These are phyloP conservation scores for Noctuana brunneofusca DNA, from an alignment of 2,888 invertebrate genomes.

Conservation along the genomic window DNA sequence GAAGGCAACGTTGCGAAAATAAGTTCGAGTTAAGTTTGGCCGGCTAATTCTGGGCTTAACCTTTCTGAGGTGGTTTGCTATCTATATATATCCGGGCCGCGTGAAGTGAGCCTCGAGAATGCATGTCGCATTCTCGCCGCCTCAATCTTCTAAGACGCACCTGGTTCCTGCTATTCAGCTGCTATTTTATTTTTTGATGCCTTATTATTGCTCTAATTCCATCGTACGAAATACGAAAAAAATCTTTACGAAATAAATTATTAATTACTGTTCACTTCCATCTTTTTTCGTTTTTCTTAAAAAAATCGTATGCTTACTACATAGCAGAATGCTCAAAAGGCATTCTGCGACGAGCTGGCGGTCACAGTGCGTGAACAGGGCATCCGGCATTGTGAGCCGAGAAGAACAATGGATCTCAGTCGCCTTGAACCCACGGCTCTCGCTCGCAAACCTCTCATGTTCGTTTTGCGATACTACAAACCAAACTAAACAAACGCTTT, in stretches of 20 bases:
- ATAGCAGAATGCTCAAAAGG: constrained; percentile 10
- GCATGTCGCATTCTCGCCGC: constrained; percentile 48
- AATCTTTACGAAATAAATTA: too few relatives aligned
- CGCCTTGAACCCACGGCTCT: constrained; percentile 41
- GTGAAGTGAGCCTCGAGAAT: constrained; percentile 54
- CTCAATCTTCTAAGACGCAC: constrained; percentile 38
- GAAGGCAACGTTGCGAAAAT: constrained; percentile 61
- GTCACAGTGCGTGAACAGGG: constrained; percentile 27
- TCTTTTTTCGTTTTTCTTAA: too few relatives aligned
- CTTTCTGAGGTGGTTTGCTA: constrained; percentile 66
- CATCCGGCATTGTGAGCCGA: constrained; percentile 23
- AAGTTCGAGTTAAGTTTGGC: constrained; percentile 76
- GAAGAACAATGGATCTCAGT: constrained; percentile 31
- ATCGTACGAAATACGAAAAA: neutral
- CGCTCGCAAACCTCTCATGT: constrained; percentile 14
- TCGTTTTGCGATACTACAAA: constrained; percentile 13
- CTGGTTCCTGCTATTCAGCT: constrained; percentile 33
- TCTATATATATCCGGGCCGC: constrained; percentile 59
- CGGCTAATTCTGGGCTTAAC: constrained; percentile 72
- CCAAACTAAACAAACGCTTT: constrained; percentile 2
- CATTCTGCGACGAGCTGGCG: constrained; percentile 6
- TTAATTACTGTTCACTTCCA: neutral
- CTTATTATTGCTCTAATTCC: neutral
- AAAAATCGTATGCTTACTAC: too few relatives aligned
- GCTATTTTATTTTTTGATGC: neutral